Evolutionary conservation across 2,888 invertebrate genomes (phyloP), one percentile per base, ranked within the genome.

Genomic region (Rhingia campestris): DNA sequence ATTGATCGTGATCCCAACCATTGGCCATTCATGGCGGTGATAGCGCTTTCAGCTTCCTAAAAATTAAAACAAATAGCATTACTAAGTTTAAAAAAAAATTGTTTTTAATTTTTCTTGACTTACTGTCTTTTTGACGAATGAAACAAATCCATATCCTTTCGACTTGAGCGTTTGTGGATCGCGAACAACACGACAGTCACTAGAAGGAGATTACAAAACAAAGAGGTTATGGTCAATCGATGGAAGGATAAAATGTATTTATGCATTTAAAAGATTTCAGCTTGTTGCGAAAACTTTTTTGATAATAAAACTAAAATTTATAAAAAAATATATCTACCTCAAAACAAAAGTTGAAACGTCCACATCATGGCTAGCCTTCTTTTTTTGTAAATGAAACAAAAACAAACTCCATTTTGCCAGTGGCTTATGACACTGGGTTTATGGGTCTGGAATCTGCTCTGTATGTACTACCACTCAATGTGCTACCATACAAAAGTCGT

Each of bases 111-210:
- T 33, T n/a, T 9, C 7, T 47, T 64, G 22, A 94, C 96, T 95
- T 92, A 97, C 97, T 93, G 97, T 95, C 94, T 99, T 98, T 93
- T 98, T 98, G 90, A 99, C 95, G 92, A 98, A 99, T 30, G 99
- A 99, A 41, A 99, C 99, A 92, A 99, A 99, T 79, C 99, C 99
- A 93, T 99, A 99, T 90, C 99, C 99, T 93, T 99, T 99, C 82
- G 99, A 99, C 93, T 99, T 99, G 89, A 98, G 94, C 41, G 99
- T 99, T 92, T 99, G 98, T 87, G 99, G 98, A 92, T 99, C 99
- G 89, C 99, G 94, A 67, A 99, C 99, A 88, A 99, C 99, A 91
- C 99, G 96, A 92, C 99, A 99, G 92, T 99, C 97, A 88, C 97
- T 97, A 95, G 2, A 94, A 95, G 14, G 43, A 80, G 39, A 81